Base-by-base conservation (phyloP, 1,140 invertebrate genomes). In the Archivesica marissinica region DNA sequence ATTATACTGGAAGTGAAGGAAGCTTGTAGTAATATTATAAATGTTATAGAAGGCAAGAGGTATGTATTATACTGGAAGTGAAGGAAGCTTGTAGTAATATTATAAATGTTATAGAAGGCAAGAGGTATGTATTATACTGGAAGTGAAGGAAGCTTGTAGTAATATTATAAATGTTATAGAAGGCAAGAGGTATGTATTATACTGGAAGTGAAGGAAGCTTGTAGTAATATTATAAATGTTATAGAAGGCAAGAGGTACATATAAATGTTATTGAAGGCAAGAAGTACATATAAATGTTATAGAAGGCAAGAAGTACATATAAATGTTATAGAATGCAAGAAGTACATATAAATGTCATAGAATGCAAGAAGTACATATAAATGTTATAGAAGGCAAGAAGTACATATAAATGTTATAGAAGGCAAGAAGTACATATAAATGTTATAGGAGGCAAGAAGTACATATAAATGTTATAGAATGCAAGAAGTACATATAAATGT, bases 181-280 rank as follows among this genome's bases (percentile, higher is more conserved):
- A 25, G 59, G 59, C 23, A 64, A 64, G 38, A 64, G 59, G 59
- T 64, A 17, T n/a, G n/a, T n/a, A 25, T 13, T 3, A 35, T 13
- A 35, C 59, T 33, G 6, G 59, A 64, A 35, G 1, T 64, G 9
- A 64, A 64, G n/a, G 59, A 64, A 2, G 15, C 13, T 35, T 64
- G 3, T 20, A 35, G 23, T 35, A 64, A 64, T 35, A 33, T 64
- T 17, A 35, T 64, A 11, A 64, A 35, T 20, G 13, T 25, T 13
- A 35, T 64, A 33, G 59, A 64, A 25, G 59, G 59, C 23, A 64
- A 64, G 38, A 64, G 59, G 59, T 64, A 17, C n/a, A n/a, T 17
- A 35, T 64, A 11, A 64, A 35, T 20, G 13, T 25, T 13, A 35
- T 64, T 13, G 59, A 64, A 25, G 59, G 59, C 23, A 64, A 64